Conservation (phyloP, 2,888 invertebrate species). For the Rhodophaea formosa region DNA sequence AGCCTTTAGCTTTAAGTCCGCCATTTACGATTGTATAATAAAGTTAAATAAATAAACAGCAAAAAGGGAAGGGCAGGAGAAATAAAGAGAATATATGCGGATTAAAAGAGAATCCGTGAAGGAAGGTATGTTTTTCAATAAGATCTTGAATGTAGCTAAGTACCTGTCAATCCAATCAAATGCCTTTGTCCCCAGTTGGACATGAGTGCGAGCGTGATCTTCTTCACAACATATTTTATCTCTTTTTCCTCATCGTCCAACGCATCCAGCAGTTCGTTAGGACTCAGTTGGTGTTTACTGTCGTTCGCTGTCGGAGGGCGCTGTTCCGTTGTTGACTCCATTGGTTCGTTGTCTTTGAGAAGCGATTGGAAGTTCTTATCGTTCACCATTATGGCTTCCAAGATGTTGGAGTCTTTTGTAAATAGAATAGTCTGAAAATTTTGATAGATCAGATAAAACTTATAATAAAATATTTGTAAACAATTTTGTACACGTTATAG, state of each 20-base stretch:
- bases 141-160: not conserved
- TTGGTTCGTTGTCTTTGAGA: slow-evolving; percentile 62
- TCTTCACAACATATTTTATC: slow-evolving; percentile 58
- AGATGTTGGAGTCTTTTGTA: slow-evolving; percentile 87
- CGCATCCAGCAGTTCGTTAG: slow-evolving; percentile 40
- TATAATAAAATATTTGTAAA: too few species aligned
- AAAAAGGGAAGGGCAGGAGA: too few species aligned
- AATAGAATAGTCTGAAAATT: slow-evolving; percentile 90
- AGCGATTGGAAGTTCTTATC: slow-evolving; percentile 68
- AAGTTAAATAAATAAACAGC: too few species aligned
- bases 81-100: too few species aligned
- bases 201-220: slow-evolving; percentile 79
- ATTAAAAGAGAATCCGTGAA: too few species aligned
- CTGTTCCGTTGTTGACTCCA: slow-evolving; percentile 59
- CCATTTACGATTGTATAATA: too few species aligned
- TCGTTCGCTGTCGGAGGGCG: slow-evolving; percentile 83
- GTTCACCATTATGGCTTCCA: slow-evolving; percentile 74
- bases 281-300: slow-evolving; percentile 47
- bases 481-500: too few species aligned
- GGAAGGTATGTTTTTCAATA: too few species aligned
- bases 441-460: too few species aligned
- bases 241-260: slow-evolving; percentile 44
- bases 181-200: slow-evolving; percentile 84
- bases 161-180: slow-evolving; percentile 82
- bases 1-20: too few species aligned